A percentile compares a stretch with the other conserved stretches of the same genome.
phyloP scores from a whole-genome alignment of 2,888 invertebrate species.

The Dromius quadrimaculatus region DNA sequence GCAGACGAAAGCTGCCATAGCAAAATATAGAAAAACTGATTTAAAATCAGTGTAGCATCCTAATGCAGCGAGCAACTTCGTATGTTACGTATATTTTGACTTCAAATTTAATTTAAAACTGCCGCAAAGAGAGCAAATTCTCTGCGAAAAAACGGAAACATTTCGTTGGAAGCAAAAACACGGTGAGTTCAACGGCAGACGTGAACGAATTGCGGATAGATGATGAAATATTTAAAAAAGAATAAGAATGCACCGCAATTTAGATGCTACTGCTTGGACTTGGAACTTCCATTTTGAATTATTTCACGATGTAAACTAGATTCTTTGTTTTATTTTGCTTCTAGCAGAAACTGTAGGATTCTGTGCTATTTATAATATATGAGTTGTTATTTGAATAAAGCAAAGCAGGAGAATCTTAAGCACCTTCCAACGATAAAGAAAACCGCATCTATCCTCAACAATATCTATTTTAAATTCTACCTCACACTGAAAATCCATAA shows the following conservation, averaged over 20 bases:
- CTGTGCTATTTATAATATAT: conserved; percentile 14
- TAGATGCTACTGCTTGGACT: not conserved
- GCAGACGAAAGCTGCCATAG: conserved; percentile 12
- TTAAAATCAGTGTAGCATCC: conserved; percentile 45
- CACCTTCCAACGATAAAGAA: too few relatives aligned
- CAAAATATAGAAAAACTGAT: conserved; percentile 46
- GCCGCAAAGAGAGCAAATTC: conserved; percentile 30
- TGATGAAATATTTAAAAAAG: conserved; percentile 26
- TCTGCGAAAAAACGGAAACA: conserved; percentile 22
- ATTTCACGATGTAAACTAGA: conserved; percentile 23
- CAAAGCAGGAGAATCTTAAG: too few relatives aligned
- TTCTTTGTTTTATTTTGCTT: conserved; percentile 14
- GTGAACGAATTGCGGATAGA: conserved; percentile 28
- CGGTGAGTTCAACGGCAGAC: conserved; percentile 11
- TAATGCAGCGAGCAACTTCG: conserved; percentile 41
- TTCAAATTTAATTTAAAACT: conserved; percentile 48
- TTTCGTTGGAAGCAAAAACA: conserved; percentile 14
- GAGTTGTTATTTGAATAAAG: not conserved
- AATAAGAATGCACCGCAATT: conserved; percentile 14
- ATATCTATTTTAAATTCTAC: too few relatives aligned
- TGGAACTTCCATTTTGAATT: conserved; percentile 13
- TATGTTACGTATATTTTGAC: conserved; percentile 47
- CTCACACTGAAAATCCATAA: too few relatives aligned
- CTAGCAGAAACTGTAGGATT: conserved; percentile 8
- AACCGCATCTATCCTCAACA: too few relatives aligned